Percentiles rank a stretch among this genome's conserved stretches.
phyloP scores from a whole-genome alignment of 2,797 vertebrate species.

The Mallotus villosus region DNA sequence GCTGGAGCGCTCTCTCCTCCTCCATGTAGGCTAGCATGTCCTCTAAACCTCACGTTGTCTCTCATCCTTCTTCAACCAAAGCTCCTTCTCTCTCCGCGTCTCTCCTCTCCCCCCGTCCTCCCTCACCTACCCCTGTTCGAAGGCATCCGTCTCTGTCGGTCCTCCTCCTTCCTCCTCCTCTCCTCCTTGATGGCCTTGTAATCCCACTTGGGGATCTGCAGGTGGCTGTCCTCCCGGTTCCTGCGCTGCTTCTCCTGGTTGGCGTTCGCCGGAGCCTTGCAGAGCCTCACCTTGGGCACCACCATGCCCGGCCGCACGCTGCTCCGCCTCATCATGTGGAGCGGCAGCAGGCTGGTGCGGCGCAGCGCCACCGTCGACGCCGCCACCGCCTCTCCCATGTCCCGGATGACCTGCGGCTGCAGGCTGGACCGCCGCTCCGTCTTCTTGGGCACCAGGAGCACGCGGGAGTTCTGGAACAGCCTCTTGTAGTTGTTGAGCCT shows the following conservation, averaged over 20 bases:
- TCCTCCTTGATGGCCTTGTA: constrained; percentile 90
- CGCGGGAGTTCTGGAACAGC: constrained; percentile 78
- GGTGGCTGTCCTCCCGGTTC: constrained; percentile 62
- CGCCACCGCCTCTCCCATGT: constrained; percentile 43
- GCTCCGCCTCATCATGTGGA: constrained; percentile 82
- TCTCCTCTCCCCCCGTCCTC: neutral
- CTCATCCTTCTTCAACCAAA: neutral
- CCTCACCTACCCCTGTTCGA: constrained; percentile 52
- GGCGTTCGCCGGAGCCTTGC: constrained; percentile 81
- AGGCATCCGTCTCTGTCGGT: constrained; percentile 62
- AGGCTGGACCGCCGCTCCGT: constrained; percentile 78
- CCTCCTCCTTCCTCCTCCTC: constrained; percentile 75
- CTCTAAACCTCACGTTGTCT: neutral
- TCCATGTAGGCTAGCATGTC: neutral
- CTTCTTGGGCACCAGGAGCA: constrained; percentile 69
- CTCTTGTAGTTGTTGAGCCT: constrained; percentile 73
- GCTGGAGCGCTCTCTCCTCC: neutral
- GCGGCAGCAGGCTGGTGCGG: constrained; percentile 83
- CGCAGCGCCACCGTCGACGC: constrained; percentile 62
- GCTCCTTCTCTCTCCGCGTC: neutral
- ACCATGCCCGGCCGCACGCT: constrained; percentile 87
- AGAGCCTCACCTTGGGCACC: constrained; percentile 86
- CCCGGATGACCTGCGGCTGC: constrained; percentile 64
- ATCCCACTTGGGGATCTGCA: constrained; percentile 92
- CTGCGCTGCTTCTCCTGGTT: constrained; percentile 65